Conservation (phyloP, 2,113 vertebrate genomes). For the Neomonachus schauinslandi region DNA sequence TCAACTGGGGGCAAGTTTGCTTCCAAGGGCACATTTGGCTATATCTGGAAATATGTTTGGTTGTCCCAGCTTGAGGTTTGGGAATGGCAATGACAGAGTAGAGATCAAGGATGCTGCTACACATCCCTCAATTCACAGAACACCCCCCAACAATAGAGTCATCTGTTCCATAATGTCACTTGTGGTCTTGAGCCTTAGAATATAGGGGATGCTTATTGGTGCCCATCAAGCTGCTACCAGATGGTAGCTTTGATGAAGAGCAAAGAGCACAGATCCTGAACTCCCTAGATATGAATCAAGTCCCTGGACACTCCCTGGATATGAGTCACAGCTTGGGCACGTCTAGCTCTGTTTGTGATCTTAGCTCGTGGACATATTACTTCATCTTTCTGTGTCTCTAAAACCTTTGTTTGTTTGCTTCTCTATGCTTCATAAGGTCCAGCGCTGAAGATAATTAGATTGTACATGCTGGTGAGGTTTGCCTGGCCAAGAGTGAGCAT, state of each 20-base stretch:
- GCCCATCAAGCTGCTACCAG: rapidly evolving
- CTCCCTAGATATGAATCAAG: neutral
- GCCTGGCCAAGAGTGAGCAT: neutral
- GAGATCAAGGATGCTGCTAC: too few relatives aligned
- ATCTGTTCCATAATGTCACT: neutral
- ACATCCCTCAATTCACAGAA: neutral
- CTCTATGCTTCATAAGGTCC: neutral
- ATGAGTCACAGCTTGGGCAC: too few relatives aligned
- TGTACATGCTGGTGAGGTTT: rapidly evolving
- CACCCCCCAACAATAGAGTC: neutral
- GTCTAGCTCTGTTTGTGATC: neutral
- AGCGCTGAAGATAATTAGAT: neutral
- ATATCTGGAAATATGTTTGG: neutral
- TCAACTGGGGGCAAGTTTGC: neutral
- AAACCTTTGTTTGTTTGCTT: neutral
- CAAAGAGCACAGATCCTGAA: too few relatives aligned
- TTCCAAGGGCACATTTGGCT: neutral
- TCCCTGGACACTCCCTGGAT: too few relatives aligned
- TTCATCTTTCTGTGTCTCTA: neutral
- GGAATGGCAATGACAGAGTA: neutral
- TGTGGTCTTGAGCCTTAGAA: neutral
- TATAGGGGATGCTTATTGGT: neutral
- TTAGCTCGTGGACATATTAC: neutral
- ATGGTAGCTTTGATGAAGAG: neutral
- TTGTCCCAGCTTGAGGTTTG: neutral